Evolutionary conservation across 2,888 invertebrate species (phyloP), one percentile per base, ranked within the genome.

Genomic region (Eristalinus sepulchralis): DNA sequence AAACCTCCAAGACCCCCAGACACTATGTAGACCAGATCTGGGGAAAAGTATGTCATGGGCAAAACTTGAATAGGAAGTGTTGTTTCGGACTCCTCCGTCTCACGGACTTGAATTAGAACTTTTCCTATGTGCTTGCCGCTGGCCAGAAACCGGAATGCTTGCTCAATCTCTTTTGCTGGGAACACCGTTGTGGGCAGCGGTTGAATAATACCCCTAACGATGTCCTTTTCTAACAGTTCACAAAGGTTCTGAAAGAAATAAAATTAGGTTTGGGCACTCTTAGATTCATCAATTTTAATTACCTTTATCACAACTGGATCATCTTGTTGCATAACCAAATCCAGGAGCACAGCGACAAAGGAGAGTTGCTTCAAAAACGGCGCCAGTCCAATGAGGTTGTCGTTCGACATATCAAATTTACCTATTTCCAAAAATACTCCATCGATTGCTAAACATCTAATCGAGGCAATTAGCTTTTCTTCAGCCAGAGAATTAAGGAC

Each of bases 401-500:
- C 95, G 73, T 93, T 94, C 0, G 95, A 94, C 89, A 97, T 92
- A 92, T 98, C 97, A 90, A 95, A 96, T 92, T 97, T 97, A 62
- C 97, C 97, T 85, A 98, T 97, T 93, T 97, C 97, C 66, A 97
- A 91, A 92, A 97, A 97, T 72, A 95, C 93, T 10, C 97, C 95
- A 0, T 94, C 93, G 1, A 88, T 88, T 0, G 93, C 94, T 22
- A 96, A 91, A 88, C 95, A 96, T 6, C 95, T 93, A 0, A 95
- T 91, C 0, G 95, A 95, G 0, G 95, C 96, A 90, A 95, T 94
- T 0, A 98, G 94, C 92, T 98, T 98, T 59, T 99, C 98, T 90
- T 97, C 98, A 0, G 98, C 95, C 57, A 99, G 93, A 0, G 98
- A 98, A 92, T 99, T 99, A 9, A 98, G 93, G 11, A 99, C 96